Percentiles rank a stretch among this genome's conserved stretches.
Conservation (phyloP, 2,113 vertebrate species). For the Mobula hypostoma region DNA sequence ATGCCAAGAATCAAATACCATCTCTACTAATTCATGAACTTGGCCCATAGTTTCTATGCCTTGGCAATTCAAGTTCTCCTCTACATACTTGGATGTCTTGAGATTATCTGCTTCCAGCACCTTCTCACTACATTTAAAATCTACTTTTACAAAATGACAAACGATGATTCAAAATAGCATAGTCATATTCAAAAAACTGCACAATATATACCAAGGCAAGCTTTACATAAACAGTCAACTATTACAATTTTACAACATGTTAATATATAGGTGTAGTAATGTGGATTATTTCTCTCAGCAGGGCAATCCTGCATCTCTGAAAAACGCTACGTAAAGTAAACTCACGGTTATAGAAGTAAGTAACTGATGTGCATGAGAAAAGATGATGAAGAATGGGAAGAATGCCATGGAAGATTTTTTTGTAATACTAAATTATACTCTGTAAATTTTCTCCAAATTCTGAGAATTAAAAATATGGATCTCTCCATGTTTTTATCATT, state of each 20-base stretch:
- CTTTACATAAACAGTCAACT: too few relatives aligned
- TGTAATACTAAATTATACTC: background rate
- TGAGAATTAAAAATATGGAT: background rate
- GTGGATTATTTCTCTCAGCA: background rate
- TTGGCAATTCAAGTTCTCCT: too few relatives aligned
- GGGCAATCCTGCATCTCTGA: background rate
- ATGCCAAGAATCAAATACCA: too few relatives aligned
- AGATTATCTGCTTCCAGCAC: too few relatives aligned
- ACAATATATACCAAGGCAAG: background rate
- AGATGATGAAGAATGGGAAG: background rate
- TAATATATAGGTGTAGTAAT: background rate
- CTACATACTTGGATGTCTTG: too few relatives aligned
- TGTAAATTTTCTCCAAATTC: background rate
- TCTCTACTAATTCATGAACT: too few relatives aligned
- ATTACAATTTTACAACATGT: background rate
- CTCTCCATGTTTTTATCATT: background rate
- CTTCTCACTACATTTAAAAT: too few relatives aligned
- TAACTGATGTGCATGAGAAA: background rate
- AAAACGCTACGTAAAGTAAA: background rate
- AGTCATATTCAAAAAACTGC: background rate
- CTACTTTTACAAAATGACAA: background rate
- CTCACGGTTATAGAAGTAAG: background rate
- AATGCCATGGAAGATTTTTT: background rate
- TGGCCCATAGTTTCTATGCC: too few relatives aligned
- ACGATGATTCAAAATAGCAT: background rate